phyloP scores from a whole-genome alignment of 2,888 invertebrate species.

The Drosophila percnosoma region DNA sequence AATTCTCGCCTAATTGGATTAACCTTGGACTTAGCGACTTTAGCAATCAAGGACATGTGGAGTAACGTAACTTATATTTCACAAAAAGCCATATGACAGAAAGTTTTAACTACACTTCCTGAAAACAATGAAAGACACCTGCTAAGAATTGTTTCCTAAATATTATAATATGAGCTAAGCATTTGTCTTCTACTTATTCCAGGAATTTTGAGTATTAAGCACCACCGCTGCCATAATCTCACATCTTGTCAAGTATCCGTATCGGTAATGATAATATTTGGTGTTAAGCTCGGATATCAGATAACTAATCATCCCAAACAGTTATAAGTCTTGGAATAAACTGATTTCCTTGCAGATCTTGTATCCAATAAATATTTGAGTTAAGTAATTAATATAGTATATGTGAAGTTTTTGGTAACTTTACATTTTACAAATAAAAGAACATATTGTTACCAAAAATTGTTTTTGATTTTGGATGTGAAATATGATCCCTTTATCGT shows the following conservation, averaged over 20 bases:
- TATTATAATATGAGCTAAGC: neutral
- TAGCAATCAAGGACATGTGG: neutral
- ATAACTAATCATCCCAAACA: neutral
- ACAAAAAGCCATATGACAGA: neutral
- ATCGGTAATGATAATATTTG: neutral
- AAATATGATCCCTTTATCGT: neutral
- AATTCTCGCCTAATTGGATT: conserved; percentile 42
- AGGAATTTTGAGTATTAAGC: neutral
- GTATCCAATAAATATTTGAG: neutral
- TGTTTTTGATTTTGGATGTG: neutral
- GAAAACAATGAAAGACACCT: neutral
- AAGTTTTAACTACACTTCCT: neutral
- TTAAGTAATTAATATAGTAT: neutral
- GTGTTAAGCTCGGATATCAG: neutral
- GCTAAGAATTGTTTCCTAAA: neutral
- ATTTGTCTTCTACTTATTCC: neutral
- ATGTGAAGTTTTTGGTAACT: neutral
- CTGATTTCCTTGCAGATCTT: neutral
- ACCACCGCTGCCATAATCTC: neutral
- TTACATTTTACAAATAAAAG: neutral
- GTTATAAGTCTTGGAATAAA: neutral
- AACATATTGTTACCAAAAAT: neutral
- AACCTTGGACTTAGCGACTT: conserved; percentile 21
- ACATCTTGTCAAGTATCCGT: neutral
- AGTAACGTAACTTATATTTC: neutral